These are phyloP conservation scores for Halotydeus destructor DNA, from an alignment of 1,140 invertebrate species.

Conservation along the genomic window DNA sequence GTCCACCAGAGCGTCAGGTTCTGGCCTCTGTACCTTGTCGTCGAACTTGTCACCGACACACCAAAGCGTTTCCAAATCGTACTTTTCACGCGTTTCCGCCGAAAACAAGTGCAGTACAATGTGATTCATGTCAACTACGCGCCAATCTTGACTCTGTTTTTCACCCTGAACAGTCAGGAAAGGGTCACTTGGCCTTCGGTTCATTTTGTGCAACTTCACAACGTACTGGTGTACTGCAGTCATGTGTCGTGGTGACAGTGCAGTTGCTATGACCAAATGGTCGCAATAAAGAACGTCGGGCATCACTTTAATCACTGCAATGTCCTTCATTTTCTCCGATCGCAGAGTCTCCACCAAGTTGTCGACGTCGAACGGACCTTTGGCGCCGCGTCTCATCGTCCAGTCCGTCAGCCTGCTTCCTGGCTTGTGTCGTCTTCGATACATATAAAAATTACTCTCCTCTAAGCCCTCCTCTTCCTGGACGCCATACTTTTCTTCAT, in stretches of 20 bases:
- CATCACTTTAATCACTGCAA: constrained; percentile 58
- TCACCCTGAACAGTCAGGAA: constrained; percentile 54
- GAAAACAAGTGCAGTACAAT: constrained; percentile 76
- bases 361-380: constrained; percentile 64
- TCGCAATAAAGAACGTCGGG: constrained; percentile 51
- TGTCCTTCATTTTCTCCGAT: constrained; percentile 50
- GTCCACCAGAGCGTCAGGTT: constrained; percentile 9
- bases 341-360: constrained; percentile 53
- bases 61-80: constrained; percentile 80
- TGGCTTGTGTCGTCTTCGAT: not conserved
- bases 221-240: constrained; percentile 49
- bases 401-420: not conserved
- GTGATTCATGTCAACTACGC: constrained; percentile 67
- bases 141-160: constrained; percentile 52
- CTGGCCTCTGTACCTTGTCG: constrained; percentile 6
- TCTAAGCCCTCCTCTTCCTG: not conserved
- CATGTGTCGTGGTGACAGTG: constrained; percentile 48
- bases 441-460: not conserved
- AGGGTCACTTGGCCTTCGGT: constrained; percentile 32
- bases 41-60: constrained; percentile 59
- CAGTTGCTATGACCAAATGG: constrained; percentile 54
- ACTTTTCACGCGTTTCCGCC: constrained; percentile 38
- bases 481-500: not conserved
- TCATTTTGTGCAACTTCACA: constrained; percentile 36
- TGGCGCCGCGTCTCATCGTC: constrained; percentile 32